Evolutionary conservation across 2,888 invertebrate species (phyloP), one percentile per base, ranked within the genome.

Genomic region (Vandiemenella viatica): DNA sequence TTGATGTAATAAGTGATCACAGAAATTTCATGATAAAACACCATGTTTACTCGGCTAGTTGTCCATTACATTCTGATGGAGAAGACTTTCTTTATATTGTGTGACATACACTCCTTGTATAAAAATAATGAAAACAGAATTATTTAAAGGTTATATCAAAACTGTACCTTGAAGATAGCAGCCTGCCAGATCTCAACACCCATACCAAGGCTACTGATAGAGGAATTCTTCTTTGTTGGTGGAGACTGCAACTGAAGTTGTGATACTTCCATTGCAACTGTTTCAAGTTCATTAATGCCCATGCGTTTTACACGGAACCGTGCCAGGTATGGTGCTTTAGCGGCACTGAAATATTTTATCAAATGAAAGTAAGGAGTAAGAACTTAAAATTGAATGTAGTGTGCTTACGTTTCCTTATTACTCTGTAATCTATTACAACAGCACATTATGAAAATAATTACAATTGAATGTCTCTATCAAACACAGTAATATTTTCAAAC

Each of bases 291-390:
- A 1, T 80, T 78, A 44, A 98, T 93, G 18, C 96, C 96, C 66
- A 91, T 93, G 55, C 81, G 80, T 53, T 82, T 76, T 0, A 98
- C 97, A 56, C 87, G 79, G 67, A 99, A 99, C 49, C 90, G 70
- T 0, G 98, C 97, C 59, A 99, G 69, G 67, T 92, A 99, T 0
- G 98, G 98, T 0, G 98, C 98, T 65, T 99, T 99, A 0, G 98
- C 98, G 1, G 98, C 98, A 70, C 97, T 79, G 59, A 13, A 58
- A 58, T 23, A 20, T 23, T 45, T 23, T 7, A 43, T 32, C 3
- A 3, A 32, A 32, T 32, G n/a, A 32, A 13, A n/a, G 10, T 3
- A n/a, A 32, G n/a, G 10, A 3, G 32, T 3, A 32, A 32, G 13
- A 32, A 6, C 6, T 4, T 13, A 32, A 4, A 13, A 3, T 4